Base-by-base conservation (phyloP, 2,888 invertebrate genomes). In the Phlogophora meticulosa region DNA sequence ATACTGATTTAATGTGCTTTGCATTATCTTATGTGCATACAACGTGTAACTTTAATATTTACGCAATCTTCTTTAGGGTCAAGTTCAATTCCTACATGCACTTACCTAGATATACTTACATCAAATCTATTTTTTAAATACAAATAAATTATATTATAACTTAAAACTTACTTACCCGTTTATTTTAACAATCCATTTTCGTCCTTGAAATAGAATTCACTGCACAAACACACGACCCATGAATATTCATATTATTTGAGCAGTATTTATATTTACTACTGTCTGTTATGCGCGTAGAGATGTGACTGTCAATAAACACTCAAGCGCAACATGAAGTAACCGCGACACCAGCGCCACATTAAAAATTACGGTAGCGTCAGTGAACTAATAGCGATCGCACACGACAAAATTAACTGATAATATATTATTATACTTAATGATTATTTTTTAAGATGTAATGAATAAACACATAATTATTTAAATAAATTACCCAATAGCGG, bases 111-210 rank as follows among this genome's bases (percentile, higher is more conserved):
- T 61, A 59, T 59, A 60, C 56, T 49, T 63, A 63, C 63, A 63
- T 63, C 63, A 63, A 63, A 63, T 63, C 63, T 63, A 63, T 63
- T 63, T 63, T 63, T 63, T 63, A 56, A 63, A 63, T 63, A 63
- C 63, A 63, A 63, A 63, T 63, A 63, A 63, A 63, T 63, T 63
- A 63, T 63, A 63, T 63, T 63, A 63, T 56, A 63, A 63, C 63
- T 63, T 63, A 63, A 63, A 63, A 63, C 53, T 53, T 51, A 42
- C 58, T 58, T 58, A 58, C 58, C 58, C 58, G 58, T 58, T 58
- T 58, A 58, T 60, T 60, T 60, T 60, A 60, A 60, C 59, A 60
- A 60, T 60, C 59, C 59, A 60, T 60, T 60, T 60, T 60, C 59
- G 59, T 60, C 59, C 59, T 60, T 60, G 59, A 60, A 60, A 60